These are phyloP conservation scores for Stercorarius parasiticus DNA, from an alignment of 2,113 vertebrate genomes.

Conservation along the genomic window DNA sequence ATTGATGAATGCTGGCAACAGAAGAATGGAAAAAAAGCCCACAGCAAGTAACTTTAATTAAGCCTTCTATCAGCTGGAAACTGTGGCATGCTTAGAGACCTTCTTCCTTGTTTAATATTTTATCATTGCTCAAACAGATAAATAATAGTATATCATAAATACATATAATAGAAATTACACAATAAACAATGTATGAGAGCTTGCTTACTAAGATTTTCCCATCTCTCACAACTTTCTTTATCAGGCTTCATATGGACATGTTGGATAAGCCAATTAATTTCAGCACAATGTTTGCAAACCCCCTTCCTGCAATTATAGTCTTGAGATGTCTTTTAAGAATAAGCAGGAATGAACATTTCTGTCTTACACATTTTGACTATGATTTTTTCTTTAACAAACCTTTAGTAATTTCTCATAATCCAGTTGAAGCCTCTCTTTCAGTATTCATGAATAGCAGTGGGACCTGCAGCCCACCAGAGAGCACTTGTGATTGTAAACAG, in stretches of 20 bases:
- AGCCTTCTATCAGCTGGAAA: background rate
- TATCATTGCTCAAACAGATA: background rate
- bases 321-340: background rate
- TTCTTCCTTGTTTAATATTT: background rate
- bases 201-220: background rate
- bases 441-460: background rate
- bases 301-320: background rate
- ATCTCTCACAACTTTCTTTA: background rate
- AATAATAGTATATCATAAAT: background rate
- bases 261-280: constrained; percentile 21
- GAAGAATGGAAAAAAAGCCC: background rate
- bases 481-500: rapidly evolving
- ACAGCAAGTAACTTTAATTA: background rate
- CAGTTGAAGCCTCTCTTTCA: background rate
- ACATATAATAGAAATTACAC: background rate
- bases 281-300: background rate
- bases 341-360: background rate
- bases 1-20: background rate
- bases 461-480: background rate
- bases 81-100: background rate
- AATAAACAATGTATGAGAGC: background rate
- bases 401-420: background rate
- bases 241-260: background rate
- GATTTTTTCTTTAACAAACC: background rate
- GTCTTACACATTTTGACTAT: background rate